A percentile compares a stretch with the other conserved stretches of the same genome.
Conservation (phyloP, 2,888 invertebrate species). For the Candidula unifasciata region DNA sequence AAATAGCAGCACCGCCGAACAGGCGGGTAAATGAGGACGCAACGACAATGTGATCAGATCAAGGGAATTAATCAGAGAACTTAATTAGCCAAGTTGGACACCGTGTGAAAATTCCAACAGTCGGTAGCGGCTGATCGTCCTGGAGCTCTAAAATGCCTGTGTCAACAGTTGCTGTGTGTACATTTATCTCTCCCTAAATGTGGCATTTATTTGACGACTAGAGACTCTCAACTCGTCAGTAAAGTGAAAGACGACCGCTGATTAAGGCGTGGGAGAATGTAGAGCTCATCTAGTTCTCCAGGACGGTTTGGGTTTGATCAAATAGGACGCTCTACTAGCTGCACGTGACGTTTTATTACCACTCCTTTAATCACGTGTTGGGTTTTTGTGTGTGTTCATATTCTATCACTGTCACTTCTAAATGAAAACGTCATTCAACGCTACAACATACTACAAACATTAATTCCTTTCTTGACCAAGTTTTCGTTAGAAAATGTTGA, state of each 20-base stretch:
- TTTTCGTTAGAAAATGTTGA: too few relatives aligned
- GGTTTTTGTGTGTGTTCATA: too few relatives aligned
- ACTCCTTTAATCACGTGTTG: too few relatives aligned
- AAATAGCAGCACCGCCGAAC: not conserved
- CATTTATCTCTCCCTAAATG: not conserved
- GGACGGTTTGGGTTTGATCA: too few relatives aligned
- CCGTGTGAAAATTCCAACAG: constrained; percentile 3
- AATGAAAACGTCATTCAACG: too few relatives aligned
- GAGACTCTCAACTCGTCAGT: too few relatives aligned
- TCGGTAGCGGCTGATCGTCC: not conserved
- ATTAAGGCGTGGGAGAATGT: constrained; percentile 5
- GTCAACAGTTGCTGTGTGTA: constrained; percentile 2
- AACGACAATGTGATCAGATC: too few relatives aligned
- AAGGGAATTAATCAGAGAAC: not conserved
- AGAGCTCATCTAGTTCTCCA: not conserved
- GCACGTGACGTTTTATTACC: too few relatives aligned
- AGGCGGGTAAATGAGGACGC: not conserved
- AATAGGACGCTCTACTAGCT: too few relatives aligned
- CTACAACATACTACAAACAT: too few relatives aligned
- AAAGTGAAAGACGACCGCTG: not conserved
- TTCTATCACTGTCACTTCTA: too few relatives aligned
- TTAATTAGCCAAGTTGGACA: not conserved
- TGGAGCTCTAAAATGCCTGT: not conserved
- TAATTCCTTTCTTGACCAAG: too few relatives aligned
- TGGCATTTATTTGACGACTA: not conserved